These are phyloP conservation scores for Andrena haemorrhoa DNA, from an alignment of 2,888 invertebrate genomes.

Conservation along the genomic window DNA sequence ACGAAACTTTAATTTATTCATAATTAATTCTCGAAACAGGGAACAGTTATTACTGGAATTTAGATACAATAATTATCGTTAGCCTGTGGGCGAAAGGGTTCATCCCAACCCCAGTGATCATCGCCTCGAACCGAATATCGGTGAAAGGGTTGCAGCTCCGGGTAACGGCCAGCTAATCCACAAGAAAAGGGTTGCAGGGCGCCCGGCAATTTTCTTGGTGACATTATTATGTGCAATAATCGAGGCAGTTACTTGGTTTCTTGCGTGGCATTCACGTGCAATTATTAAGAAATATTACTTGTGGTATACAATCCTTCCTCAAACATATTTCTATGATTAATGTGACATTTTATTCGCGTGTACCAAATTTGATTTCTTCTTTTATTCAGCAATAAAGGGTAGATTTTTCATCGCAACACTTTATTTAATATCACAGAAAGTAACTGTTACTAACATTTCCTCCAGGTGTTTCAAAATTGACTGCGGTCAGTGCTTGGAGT, in stretches of 20 bases:
- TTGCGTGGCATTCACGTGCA: slow-evolving; percentile 15
- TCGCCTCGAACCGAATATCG: slow-evolving; percentile 59
- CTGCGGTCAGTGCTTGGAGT: not conserved
- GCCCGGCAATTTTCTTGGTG: slow-evolving; percentile 58
- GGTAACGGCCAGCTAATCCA: slow-evolving; percentile 54
- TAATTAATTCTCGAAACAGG: no score
- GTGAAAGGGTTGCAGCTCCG: slow-evolving; percentile 69
- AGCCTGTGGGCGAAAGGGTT: slow-evolving; percentile 61
- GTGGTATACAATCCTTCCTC: not conserved
- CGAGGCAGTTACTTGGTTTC: slow-evolving; percentile 35
- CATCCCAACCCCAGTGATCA: slow-evolving; percentile 66
- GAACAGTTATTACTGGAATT: not conserved
- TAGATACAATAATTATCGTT: slow-evolving; percentile 26
- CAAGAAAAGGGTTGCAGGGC: slow-evolving; percentile 71
- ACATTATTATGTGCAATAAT: slow-evolving; percentile 71
- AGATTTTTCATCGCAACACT: no score
- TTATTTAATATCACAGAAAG: no score
- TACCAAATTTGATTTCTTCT: no score
- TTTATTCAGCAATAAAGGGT: no score
- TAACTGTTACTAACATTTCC: not conserved
- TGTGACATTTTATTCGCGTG: no score
- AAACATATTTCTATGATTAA: not conserved
- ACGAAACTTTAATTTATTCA: no score
- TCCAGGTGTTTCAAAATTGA: not conserved
- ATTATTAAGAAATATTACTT: slow-evolving; percentile 6